These are phyloP conservation scores for Paramisgurnus dabryanus DNA, from an alignment of 2,113 vertebrate genomes.

Conservation along the genomic window DNA sequence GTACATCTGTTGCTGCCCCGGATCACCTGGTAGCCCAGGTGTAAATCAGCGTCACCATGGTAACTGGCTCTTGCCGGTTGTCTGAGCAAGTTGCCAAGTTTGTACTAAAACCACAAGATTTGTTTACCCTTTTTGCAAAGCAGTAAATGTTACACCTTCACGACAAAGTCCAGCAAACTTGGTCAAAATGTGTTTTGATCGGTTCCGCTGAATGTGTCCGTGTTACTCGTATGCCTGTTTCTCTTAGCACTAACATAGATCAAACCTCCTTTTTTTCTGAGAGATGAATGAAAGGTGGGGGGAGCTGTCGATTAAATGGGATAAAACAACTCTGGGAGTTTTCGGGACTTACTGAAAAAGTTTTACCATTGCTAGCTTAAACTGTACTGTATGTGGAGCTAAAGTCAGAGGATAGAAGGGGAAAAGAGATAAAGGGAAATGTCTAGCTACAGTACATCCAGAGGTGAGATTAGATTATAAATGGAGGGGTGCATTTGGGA, in stretches of 20 bases:
- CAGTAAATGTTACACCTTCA: not conserved
- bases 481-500: conserved; percentile 42
- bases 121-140: conserved; percentile 16
- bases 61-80: conserved; percentile 35
- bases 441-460: conserved; percentile 2
- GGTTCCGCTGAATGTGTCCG: conserved; percentile 20
- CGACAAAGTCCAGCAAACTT: not conserved
- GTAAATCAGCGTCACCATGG: conserved; percentile 49
- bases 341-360: conserved; percentile 13
- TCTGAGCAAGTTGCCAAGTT: conserved; percentile 35
- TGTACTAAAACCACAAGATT: conserved; percentile 47
- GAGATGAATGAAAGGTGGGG: conserved; percentile 27
- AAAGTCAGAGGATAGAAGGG: conserved; percentile 13
- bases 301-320: conserved; percentile 32
- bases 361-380: not conserved
- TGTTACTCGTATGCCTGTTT: conserved; percentile 40
- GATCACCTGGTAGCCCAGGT: conserved; percentile 50
- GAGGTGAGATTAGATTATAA: conserved; percentile 43
- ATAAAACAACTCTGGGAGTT: conserved; percentile 32
- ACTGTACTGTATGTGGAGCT: not conserved
- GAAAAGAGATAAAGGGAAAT: conserved; percentile 10
- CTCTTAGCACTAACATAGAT: conserved; percentile 32
- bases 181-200: not conserved
- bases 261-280: conserved; percentile 44
- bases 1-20: conserved; percentile 35